Percentiles rank a stretch among this genome's conserved stretches.
Conservation (phyloP, 2,888 invertebrate genomes). For the Spatulosminthurus flaviceps region DNA sequence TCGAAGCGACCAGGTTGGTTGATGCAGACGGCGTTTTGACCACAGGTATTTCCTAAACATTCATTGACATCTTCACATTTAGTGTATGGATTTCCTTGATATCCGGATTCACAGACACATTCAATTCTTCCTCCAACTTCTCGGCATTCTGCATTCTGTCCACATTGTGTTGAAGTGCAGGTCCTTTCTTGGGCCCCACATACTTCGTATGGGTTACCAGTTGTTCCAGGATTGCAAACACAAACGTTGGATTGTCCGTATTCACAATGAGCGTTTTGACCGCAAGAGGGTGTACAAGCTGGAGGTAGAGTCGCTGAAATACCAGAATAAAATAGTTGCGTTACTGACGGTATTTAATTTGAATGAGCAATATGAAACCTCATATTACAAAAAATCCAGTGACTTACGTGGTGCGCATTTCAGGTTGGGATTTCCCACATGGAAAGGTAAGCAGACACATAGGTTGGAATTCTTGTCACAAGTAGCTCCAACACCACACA, state of each 20-base stretch:
- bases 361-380: slow-evolving; percentile 7
- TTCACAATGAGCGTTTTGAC: slow-evolving; percentile 85
- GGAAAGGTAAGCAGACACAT: slow-evolving; percentile 86
- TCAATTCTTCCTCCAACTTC: slow-evolving; percentile 77
- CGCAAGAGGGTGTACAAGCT: slow-evolving; percentile 81
- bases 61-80: slow-evolving; percentile 84
- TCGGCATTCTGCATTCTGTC: slow-evolving; percentile 80
- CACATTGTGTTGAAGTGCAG: slow-evolving; percentile 79
- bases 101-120: slow-evolving; percentile 83
- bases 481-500: slow-evolving; percentile 87
- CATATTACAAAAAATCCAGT: neutral
- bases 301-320: slow-evolving; percentile 77
- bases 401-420: slow-evolving; percentile 91
- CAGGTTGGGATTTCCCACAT: slow-evolving; percentile 87
- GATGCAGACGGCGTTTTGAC: slow-evolving; percentile 82
- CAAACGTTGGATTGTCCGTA: slow-evolving; percentile 82
- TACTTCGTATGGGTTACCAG: slow-evolving; percentile 86
- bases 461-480: slow-evolving; percentile 83
- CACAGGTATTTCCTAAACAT: slow-evolving; percentile 74
- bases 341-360: slow-evolving; percentile 56
- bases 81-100: slow-evolving; percentile 86
- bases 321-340: slow-evolving; percentile 47
- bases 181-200: slow-evolving; percentile 78
- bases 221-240: slow-evolving; percentile 83
- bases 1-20: slow-evolving; percentile 89